These are phyloP conservation scores for Arremon brunneinucha DNA, from an alignment of 2,797 vertebrate genomes.

Conservation along the genomic window DNA sequence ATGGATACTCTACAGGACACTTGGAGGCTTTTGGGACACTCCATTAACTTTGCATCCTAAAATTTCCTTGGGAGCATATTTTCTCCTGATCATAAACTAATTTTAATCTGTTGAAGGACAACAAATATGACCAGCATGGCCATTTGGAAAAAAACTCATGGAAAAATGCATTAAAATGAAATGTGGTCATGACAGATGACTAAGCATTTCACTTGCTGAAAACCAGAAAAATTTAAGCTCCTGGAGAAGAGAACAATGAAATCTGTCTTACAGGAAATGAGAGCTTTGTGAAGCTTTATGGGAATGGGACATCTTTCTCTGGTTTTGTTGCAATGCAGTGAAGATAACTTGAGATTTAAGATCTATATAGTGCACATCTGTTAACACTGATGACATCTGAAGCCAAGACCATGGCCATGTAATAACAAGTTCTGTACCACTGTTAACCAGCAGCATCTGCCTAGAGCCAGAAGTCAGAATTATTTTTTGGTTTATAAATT, in stretches of 20 bases:
- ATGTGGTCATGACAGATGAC: not conserved
- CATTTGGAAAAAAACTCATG: constrained; percentile 1
- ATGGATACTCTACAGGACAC: constrained; percentile 46
- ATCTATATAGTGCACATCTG: not conserved
- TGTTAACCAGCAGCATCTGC: not conserved
- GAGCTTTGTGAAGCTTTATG: not conserved
- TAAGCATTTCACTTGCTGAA: constrained; percentile 8
- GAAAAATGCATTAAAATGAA: constrained; percentile 31
- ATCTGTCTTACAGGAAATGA: not conserved
- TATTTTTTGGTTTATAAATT: not conserved
- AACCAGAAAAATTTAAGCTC: not conserved
- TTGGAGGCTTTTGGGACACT: constrained; percentile 63
- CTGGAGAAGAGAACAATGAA: not conserved
- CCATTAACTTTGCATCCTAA: constrained; percentile 62
- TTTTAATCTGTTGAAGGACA: constrained; percentile 50
- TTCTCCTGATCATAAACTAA: constrained; percentile 40
- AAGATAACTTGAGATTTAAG: not conserved
- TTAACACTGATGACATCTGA: not conserved
- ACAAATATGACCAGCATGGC: constrained; percentile 17
- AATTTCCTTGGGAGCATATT: constrained; percentile 61
- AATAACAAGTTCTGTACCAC: not conserved
- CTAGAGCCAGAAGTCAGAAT: not conserved
- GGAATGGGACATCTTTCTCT: not conserved
- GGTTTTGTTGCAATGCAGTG: not conserved
- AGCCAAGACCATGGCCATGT: not conserved